Evolutionary conservation across 2,797 vertebrate genomes (phyloP).

Genomic region (Lutjanus campechanus): DNA sequence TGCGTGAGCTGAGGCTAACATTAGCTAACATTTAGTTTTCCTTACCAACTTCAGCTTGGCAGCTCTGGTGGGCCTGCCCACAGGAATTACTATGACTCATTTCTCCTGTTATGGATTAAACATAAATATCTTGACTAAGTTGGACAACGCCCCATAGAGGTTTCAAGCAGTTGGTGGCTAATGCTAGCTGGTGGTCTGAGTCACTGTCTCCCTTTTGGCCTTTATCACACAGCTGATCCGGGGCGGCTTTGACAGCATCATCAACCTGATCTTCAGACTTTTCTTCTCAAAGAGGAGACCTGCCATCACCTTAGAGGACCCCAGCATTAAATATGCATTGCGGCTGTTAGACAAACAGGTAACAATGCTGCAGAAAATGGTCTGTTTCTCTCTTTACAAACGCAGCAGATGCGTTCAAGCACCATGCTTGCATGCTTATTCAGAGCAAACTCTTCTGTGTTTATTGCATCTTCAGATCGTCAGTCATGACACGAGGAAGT

Average conservation of each 20-base stretch:
- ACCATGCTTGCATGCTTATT: background rate
- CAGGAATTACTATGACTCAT: constrained; percentile 72
- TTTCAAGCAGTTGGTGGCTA: constrained; percentile 1
- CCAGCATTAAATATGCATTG: constrained; percentile 92
- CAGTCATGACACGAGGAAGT: constrained; percentile 94
- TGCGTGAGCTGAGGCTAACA: background rate
- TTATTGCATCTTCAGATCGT: constrained; percentile 85
- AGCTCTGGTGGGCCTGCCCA: constrained; percentile 11
- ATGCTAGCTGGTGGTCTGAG: constrained; percentile 34
- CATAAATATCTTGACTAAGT: background rate
- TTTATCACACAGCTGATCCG: constrained; percentile 76
- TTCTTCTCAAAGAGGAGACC: constrained; percentile 82
- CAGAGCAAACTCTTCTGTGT: background rate
- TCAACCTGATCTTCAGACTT: constrained; percentile 81
- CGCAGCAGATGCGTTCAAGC: constrained; percentile 27
- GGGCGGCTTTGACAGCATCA: constrained; percentile 71
- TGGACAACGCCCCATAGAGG: constrained; percentile 54
- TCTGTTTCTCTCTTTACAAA: background rate
- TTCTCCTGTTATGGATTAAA: constrained; percentile 47
- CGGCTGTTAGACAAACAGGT: constrained; percentile 95
- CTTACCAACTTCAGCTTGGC: background rate
- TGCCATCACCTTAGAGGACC: constrained; percentile 93
- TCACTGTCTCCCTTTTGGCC: constrained; percentile 5
- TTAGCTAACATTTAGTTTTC: constrained; percentile 18
- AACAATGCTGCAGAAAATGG: background rate